These are phyloP conservation scores for Philopotamus ludificatus DNA, from an alignment of 1,140 invertebrate genomes.

Conservation along the genomic window DNA sequence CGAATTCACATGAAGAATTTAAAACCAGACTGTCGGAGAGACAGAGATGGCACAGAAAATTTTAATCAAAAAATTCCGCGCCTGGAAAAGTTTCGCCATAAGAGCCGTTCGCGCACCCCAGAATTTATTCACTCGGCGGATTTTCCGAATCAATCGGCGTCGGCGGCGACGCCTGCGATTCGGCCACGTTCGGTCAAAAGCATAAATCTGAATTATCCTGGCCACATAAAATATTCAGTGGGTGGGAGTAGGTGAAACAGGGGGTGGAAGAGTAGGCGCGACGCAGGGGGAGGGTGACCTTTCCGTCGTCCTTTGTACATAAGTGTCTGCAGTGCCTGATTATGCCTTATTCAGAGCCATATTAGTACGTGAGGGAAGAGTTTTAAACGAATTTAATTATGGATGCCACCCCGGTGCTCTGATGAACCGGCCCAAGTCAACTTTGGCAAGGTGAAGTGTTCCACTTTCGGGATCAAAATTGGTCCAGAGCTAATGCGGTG, in stretches of 20 bases:
- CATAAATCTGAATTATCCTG: no score
- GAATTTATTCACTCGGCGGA: neutral
- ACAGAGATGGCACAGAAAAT: neutral
- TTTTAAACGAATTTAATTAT: constrained; percentile 30
- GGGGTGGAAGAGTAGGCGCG: no score
- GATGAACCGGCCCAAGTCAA: neutral
- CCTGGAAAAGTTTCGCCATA: neutral
- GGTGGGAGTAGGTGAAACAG: no score
- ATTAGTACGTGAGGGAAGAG: constrained; percentile 3
- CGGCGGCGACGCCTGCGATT: no score
- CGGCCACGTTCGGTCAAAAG: no score
- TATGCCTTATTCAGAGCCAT: constrained; percentile 19
- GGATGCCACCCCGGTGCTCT: neutral
- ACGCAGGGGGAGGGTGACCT: no score
- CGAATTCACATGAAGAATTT: neutral
- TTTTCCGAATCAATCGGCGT: no score
- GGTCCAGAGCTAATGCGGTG: no score
- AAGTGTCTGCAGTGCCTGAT: constrained; percentile 6
- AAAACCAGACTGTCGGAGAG: neutral
- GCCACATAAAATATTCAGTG: no score
- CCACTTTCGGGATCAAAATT: no score
- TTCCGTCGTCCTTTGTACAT: neutral
- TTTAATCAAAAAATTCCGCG: neutral
- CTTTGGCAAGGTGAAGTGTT: neutral
- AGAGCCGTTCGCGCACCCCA: neutral